Evolutionary conservation across 2,888 invertebrate genomes (phyloP).

Genomic region (Cyclophora albipunctata): DNA sequence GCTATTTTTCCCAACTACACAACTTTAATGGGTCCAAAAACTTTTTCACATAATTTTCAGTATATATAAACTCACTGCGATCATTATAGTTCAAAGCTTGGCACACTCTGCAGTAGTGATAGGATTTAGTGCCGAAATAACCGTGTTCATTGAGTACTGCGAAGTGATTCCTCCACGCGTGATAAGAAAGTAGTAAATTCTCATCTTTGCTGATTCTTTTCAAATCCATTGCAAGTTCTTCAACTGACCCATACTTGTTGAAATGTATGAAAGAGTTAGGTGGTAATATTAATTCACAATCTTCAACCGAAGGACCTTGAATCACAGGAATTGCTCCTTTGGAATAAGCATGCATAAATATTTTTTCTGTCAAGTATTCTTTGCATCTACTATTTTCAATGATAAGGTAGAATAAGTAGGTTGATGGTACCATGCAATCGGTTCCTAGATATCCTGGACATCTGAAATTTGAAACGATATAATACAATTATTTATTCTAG

Average conservation of each 20-base stretch:
- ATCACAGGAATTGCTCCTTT: conserved; percentile 79
- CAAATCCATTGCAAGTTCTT: conserved; percentile 69
- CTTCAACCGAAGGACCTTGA: conserved; percentile 73
- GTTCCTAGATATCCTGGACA: conserved; percentile 77
- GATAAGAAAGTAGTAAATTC: conserved; percentile 57
- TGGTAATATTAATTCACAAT: conserved; percentile 68
- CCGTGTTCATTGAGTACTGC: conserved; percentile 79
- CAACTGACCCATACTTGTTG: conserved; percentile 64
- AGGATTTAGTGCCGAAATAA: conserved; percentile 76
- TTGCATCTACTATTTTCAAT: conserved; percentile 81
- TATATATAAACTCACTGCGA: conserved; percentile 30
- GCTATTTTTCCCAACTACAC: conserved; percentile 3
- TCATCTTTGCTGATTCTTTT: conserved; percentile 44
- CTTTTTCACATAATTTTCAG: conserved; percentile 22
- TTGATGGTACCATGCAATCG: conserved; percentile 72
- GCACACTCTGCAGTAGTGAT: conserved; percentile 79
- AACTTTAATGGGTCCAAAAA: conserved; percentile 28
- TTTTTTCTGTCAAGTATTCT: conserved; percentile 82
- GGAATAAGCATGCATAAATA: conserved; percentile 78
- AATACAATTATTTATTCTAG: neutral
- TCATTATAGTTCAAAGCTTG: conserved; percentile 79
- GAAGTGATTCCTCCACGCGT: conserved; percentile 76
- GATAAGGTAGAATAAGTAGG: conserved; percentile 80
- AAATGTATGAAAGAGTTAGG: conserved; percentile 77
- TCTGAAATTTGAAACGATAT: conserved; percentile 41